Evolutionary conservation across 2,797 vertebrate species (phyloP).

Genomic region (Triplophysa yarkandensis): DNA sequence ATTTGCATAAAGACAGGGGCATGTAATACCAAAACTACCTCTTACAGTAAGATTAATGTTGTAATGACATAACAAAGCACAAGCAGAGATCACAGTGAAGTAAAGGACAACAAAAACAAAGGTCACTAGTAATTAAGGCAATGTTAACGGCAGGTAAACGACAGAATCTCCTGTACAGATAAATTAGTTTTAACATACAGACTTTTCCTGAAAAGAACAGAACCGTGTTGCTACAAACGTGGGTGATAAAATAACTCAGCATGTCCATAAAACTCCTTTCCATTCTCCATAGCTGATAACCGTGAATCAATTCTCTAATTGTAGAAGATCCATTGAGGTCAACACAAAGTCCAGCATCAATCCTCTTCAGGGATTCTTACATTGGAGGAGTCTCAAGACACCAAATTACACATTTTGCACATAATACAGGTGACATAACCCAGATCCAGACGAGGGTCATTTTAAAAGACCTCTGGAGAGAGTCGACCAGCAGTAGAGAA

Average conservation of each 20-base stretch:
- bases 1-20: conserved; percentile 40
- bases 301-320: conserved; percentile 6
- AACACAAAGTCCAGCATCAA: conserved; percentile 16
- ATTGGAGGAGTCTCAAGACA: conserved; percentile 31
- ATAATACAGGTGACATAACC: conserved; percentile 2
- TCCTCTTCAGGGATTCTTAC: not conserved
- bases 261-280: not conserved
- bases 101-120: conserved; percentile 53
- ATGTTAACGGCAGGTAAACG: conserved; percentile 60
- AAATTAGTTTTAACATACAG: conserved; percentile 33
- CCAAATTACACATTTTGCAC: conserved; percentile 29
- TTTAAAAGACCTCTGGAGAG: conserved; percentile 2
- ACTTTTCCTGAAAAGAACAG: conserved; percentile 17
- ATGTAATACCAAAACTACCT: conserved; percentile 25
- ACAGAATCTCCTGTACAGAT: conserved; percentile 59
- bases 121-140: conserved; percentile 74
- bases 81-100: conserved; percentile 63
- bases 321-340: not conserved
- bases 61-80: conserved; percentile 48
- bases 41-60: conserved; percentile 31
- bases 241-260: not conserved
- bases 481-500: not conserved
- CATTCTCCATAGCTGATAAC: not conserved
- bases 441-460: not conserved
- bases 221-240: conserved; percentile 16